Conservation (phyloP, 2,797 vertebrate species). For the Oophaga sylvatica region DNA sequence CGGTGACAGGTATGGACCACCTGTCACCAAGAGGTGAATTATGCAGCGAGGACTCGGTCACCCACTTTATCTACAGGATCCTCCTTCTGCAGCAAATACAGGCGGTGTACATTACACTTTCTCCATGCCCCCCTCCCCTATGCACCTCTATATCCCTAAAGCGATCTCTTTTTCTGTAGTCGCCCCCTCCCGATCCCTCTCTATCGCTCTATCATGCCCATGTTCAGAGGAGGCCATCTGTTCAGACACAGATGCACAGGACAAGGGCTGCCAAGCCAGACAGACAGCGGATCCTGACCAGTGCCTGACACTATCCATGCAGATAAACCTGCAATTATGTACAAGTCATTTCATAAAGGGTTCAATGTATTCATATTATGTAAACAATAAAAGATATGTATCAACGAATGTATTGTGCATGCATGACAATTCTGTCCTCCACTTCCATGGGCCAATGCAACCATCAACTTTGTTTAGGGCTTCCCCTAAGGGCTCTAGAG, state of each 20-base stretch:
- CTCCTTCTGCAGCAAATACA: conserved; percentile 65
- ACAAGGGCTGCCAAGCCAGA: conserved; percentile 52
- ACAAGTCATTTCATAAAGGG: neutral
- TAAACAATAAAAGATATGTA: neutral
- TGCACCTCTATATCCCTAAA: conserved; percentile 40
- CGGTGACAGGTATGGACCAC: conserved; percentile 43
- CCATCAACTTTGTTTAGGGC: neutral
- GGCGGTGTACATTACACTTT: conserved; percentile 32
- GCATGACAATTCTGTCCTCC: conserved; percentile 1
- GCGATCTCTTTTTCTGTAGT: conserved; percentile 18
- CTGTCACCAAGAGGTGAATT: conserved; percentile 51
- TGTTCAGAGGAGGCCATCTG: conserved; percentile 56
- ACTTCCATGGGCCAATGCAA: too few relatives aligned
- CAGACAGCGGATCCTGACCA: conserved; percentile 36
- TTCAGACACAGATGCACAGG: conserved; percentile 59
- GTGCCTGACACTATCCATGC: conserved; percentile 26
- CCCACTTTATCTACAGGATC: conserved; percentile 52
- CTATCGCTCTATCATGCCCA: conserved; percentile 48
- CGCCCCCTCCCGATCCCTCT: conserved; percentile 15
- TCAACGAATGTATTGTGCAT: neutral
- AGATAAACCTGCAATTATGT: conserved; percentile 19
- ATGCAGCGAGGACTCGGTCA: conserved; percentile 26
- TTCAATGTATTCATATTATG: neutral
- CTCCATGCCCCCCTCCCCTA: conserved; percentile 18
- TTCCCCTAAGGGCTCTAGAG: neutral